A percentile compares a stretch with the other conserved stretches of the same genome.
These are phyloP conservation scores for Eupsilia transversa DNA, from an alignment of 2,888 invertebrate species.

Conservation along the genomic window DNA sequence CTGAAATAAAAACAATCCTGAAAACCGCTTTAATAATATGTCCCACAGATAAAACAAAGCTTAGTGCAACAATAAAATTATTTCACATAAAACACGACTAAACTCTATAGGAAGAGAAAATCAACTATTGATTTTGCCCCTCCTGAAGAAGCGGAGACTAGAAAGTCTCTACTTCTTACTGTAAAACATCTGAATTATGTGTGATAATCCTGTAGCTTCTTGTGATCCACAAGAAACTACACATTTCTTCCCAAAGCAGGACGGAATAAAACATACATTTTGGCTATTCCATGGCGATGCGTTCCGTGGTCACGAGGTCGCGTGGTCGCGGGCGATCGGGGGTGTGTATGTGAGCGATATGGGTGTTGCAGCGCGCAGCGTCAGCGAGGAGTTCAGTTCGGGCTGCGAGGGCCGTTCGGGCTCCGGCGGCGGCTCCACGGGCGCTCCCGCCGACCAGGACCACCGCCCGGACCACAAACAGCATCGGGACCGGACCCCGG, in stretches of 20 bases:
- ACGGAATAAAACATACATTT: constrained; percentile 51
- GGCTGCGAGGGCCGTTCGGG: constrained; percentile 98
- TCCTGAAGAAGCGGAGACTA: constrained; percentile 26
- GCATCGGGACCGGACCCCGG: constrained; percentile 94
- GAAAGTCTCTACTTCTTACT: constrained; percentile 24
- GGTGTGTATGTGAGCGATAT: constrained; percentile 84
- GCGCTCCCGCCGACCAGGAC: constrained; percentile 87
- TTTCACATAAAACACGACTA: constrained; percentile 44
- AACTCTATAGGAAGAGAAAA: constrained; percentile 25
- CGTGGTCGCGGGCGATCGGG: constrained; percentile 67
- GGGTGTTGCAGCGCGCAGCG: constrained; percentile 95
- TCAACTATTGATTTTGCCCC: constrained; percentile 33
- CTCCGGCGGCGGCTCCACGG: constrained; percentile 91
- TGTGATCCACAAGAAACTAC: constrained; percentile 47
- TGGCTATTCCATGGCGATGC: constrained; percentile 54
- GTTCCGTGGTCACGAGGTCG: constrained; percentile 32
- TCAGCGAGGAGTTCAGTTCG: constrained; percentile 99
- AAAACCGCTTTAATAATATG: constrained; percentile 60
- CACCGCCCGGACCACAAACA: constrained; percentile 89
- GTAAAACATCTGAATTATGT: constrained; percentile 11
- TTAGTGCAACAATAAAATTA: constrained; percentile 32
- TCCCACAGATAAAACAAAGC: constrained; percentile 36
- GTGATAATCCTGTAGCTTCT: constrained; percentile 52
- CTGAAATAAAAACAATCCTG: constrained; percentile 50
- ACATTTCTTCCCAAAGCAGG: constrained; percentile 58